Conservation (phyloP, 1,140 invertebrate species). For the Panulirus ornatus region DNA sequence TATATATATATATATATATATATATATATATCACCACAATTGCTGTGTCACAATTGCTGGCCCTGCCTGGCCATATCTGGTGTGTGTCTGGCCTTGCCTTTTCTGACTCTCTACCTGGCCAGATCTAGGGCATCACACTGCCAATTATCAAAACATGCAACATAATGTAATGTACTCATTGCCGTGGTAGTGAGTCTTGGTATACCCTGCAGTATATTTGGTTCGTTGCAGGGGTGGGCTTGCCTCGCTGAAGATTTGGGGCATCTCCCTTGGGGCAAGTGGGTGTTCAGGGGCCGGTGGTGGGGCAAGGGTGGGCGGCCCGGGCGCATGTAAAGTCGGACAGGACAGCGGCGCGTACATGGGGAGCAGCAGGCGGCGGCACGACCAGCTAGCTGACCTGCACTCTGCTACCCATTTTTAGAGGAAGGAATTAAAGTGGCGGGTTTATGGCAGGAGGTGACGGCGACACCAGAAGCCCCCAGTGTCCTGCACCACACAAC, state of each 20-base stretch:
- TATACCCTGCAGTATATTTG: no score
- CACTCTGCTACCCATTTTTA: background rate
- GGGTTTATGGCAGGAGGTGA: slow-evolving; percentile 25
- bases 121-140: no score
- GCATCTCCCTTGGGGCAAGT: background rate
- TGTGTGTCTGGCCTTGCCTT: no score
- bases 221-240: background rate
- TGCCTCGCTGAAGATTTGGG: background rate
- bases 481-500: no score
- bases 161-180: no score
- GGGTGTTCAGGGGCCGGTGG: background rate
- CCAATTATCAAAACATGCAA: no score
- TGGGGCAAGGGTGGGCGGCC: background rate
- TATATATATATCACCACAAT: background rate
- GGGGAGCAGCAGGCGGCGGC: slow-evolving; percentile 38
- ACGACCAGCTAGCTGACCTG: slow-evolving; percentile 36
- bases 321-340: background rate
- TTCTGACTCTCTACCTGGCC: no score
- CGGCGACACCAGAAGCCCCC: background rate
- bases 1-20: slow-evolving; percentile 33
- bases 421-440: background rate
- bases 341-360: slow-evolving; percentile 39
- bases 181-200: no score
- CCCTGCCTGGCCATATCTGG: no score
- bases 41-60: no score